phyloP scores from a whole-genome alignment of 2,888 invertebrate species.

The Latheticus oryzae region DNA sequence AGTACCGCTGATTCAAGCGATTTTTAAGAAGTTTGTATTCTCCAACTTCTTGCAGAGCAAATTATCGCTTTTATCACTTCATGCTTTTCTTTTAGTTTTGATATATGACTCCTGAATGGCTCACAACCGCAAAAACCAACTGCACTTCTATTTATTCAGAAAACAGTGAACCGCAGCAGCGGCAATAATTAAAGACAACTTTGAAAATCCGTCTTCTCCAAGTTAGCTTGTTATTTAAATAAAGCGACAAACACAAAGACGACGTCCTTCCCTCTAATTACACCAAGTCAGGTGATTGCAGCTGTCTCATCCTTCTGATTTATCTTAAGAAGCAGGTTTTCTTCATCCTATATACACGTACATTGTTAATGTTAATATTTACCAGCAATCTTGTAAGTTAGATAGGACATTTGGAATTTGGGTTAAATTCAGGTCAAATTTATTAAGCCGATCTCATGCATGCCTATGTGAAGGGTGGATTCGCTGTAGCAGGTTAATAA shows the following conservation, averaged over 20 bases:
- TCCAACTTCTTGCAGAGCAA: slow-evolving; percentile 21
- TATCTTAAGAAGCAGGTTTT: neutral
- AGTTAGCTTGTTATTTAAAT: no score
- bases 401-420: slow-evolving; percentile 23
- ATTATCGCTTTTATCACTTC: slow-evolving; percentile 26
- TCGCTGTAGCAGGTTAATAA: slow-evolving; percentile 23
- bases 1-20: slow-evolving; percentile 25
- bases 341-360: neutral
- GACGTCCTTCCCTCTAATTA: slow-evolving; percentile 4
- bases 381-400: neutral
- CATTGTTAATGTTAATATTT: no score
- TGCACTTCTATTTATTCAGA: slow-evolving; percentile 20
- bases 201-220: slow-evolving; percentile 6
- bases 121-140: slow-evolving; percentile 18
- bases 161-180: slow-evolving; percentile 12
- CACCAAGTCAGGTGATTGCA: slow-evolving; percentile 1
- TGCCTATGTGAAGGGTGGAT: slow-evolving; percentile 36
- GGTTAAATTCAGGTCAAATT: slow-evolving; percentile 29
- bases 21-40: slow-evolving; percentile 26
- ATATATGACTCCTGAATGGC: slow-evolving; percentile 12
- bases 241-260: slow-evolving; percentile 1
- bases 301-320: slow-evolving; percentile 2
- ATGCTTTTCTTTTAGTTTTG: slow-evolving; percentile 29
- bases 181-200: slow-evolving; percentile 24
- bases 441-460: slow-evolving; percentile 34